Conservation (phyloP, 2,113 vertebrate genomes). For the Apaloderma vittatum region DNA sequence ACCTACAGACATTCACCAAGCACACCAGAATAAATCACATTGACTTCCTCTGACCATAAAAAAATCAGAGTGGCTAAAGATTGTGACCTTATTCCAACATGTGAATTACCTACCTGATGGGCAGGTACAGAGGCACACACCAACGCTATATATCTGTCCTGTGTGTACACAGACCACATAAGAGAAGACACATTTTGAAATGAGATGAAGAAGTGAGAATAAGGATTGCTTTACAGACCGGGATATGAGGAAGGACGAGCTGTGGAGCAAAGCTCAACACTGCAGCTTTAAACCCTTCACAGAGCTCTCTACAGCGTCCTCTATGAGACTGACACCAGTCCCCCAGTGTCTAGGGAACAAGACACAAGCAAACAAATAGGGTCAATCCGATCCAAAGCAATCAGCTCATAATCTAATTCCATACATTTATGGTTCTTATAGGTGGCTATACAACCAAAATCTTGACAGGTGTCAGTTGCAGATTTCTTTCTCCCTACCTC, state of each 20-base stretch:
- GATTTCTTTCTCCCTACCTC: not conserved
- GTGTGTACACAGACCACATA: accelerated
- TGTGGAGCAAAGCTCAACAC: not conserved
- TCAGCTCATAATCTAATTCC: not conserved
- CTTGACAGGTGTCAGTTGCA: not conserved
- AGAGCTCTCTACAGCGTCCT: not conserved
- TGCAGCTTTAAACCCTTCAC: not conserved
- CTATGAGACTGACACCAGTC: not conserved
- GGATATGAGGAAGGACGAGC: not conserved
- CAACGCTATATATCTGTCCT: accelerated
- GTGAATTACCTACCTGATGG: accelerated
- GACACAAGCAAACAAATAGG: not conserved
- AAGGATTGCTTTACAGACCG: not conserved
- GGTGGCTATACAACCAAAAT: not conserved
- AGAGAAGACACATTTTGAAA: not conserved
- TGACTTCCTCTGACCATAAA: not conserved
- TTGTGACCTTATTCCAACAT: not conserved
- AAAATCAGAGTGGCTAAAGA: not conserved
- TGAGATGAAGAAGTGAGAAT: not conserved
- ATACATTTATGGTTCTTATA: not conserved
- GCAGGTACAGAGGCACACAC: accelerated
- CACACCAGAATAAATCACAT: not conserved
- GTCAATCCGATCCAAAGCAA: not conserved
- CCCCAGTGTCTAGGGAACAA: not conserved
- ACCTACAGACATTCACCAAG: not conserved